Evolutionary conservation across 1,140 invertebrate genomes (phyloP).

Genomic region (Medauroidea extradentata): DNA sequence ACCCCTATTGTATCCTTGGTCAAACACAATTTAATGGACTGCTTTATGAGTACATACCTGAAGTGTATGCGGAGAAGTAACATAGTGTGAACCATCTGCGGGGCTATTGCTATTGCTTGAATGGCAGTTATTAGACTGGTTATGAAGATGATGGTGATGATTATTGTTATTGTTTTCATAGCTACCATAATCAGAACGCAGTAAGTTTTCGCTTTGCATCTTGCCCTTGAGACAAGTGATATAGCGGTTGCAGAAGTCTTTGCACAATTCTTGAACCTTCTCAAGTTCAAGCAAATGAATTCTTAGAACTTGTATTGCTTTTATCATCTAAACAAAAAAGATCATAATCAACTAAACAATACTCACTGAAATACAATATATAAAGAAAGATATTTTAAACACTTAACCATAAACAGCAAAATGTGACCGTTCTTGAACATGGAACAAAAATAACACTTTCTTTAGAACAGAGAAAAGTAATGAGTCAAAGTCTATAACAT

Average conservation of each 20-base stretch:
- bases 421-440: no score
- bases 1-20: no score
- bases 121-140: conserved; percentile 44
- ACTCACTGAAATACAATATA: no score
- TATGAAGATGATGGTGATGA: background rate
- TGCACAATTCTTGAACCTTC: conserved; percentile 95
- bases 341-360: no score
- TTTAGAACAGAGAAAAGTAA: no score
- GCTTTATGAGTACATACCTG: no score
- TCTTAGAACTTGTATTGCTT: conserved; percentile 93
- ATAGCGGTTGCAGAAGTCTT: conserved; percentile 95
- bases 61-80: conserved; percentile 15
- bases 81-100: conserved; percentile 30
- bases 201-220: conserved; percentile 92
- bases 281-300: conserved; percentile 94
- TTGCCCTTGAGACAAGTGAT: conserved; percentile 94
- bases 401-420: no score
- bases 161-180: conserved; percentile 45
- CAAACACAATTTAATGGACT: no score
- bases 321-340: conserved; percentile 72
- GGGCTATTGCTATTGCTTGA: conserved; percentile 52
- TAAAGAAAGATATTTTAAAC: no score
- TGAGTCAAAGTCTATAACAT: no score
- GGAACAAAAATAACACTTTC: no score
- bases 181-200: conserved; percentile 65